Conservation (phyloP, 2,113 vertebrate species). For the Eidolon helvum region DNA sequence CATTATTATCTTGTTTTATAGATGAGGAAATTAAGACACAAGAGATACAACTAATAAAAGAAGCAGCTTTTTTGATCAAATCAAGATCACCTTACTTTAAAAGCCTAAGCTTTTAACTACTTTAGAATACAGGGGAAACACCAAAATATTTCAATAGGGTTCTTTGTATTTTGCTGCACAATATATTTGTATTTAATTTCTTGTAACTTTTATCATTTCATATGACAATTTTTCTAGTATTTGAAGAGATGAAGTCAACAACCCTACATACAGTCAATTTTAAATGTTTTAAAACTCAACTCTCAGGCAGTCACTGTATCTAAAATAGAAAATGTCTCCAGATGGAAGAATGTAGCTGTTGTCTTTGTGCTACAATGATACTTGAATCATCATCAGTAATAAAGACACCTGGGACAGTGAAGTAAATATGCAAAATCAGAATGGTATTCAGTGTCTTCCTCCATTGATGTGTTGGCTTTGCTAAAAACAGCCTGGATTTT, state of each 20-base stretch:
- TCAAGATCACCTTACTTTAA: background rate
- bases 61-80: background rate
- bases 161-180: background rate
- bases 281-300: background rate
- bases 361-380: background rate
- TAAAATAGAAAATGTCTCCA: background rate
- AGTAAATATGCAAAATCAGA: constrained; percentile 58
- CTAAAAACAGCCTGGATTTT: constrained; percentile 68
- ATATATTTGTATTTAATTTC: background rate
- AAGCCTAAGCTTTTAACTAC: background rate
- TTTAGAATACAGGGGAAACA: background rate
- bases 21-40: background rate
- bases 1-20: background rate
- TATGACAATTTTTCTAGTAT: background rate
- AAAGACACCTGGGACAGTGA: constrained; percentile 35
- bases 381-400: constrained; percentile 42
- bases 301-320: background rate
- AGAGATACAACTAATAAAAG: background rate
- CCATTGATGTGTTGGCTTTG: constrained; percentile 51
- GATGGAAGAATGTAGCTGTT: background rate
- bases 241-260: constrained; percentile 13
- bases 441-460: constrained; percentile 60
- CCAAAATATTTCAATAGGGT: background rate
- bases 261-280: background rate
- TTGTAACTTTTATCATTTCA: background rate